These are phyloP conservation scores for Craniophora ligustri DNA, from an alignment of 2,888 invertebrate genomes.

Conservation along the genomic window DNA sequence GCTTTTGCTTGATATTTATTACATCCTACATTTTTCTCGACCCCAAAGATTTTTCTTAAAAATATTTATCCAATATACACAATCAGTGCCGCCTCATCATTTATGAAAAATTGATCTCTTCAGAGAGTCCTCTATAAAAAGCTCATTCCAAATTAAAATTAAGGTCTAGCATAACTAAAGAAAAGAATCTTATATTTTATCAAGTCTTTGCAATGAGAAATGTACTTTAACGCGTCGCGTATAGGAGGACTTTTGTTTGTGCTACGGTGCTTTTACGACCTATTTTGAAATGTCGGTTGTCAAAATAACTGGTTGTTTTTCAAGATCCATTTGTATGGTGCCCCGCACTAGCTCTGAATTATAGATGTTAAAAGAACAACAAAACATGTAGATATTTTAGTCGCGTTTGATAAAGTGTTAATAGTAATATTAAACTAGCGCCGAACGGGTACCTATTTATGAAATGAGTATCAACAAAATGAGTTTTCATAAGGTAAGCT, in stretches of 20 bases:
- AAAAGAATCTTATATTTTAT: constrained; percentile 72
- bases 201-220: constrained; percentile 51
- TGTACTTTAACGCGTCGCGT: constrained; percentile 51
- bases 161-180: constrained; percentile 83
- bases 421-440: constrained; percentile 66
- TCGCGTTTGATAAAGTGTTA: constrained; percentile 76
- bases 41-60: constrained; percentile 78
- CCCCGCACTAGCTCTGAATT: constrained; percentile 77
- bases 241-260: constrained; percentile 59
- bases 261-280: constrained; percentile 66
- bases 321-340: constrained; percentile 83
- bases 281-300: constrained; percentile 70
- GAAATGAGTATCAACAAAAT: constrained; percentile 3
- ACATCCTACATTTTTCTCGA: constrained; percentile 74
- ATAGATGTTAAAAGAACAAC: constrained; percentile 81
- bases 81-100: constrained; percentile 87
- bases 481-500: background rate
- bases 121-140: constrained; percentile 85
- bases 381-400: constrained; percentile 81
- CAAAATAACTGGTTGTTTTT: constrained; percentile 87
- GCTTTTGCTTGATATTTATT: constrained; percentile 80
- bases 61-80: constrained; percentile 85
- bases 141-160: constrained; percentile 88
- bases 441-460: constrained; percentile 50
- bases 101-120: constrained; percentile 87